Percentiles rank a stretch among this genome's conserved stretches.
These are phyloP conservation scores for Sebastes fasciatus DNA, from an alignment of 2,113 vertebrate species.

Conservation along the genomic window DNA sequence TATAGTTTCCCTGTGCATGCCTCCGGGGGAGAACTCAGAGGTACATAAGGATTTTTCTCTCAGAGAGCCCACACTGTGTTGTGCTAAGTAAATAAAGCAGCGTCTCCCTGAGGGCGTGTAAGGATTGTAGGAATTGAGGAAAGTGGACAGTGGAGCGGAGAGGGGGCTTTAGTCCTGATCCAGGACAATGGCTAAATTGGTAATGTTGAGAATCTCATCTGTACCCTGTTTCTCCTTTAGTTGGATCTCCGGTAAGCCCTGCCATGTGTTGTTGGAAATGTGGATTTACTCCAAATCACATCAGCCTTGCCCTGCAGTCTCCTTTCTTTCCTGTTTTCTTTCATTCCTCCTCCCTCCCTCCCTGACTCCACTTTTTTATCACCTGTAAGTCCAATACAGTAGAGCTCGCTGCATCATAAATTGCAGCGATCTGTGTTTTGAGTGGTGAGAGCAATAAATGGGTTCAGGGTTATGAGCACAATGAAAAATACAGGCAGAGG, in stretches of 20 bases:
- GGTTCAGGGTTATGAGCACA: constrained; percentile 54
- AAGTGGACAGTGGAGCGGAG: constrained; percentile 54
- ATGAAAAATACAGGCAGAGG: constrained; percentile 48
- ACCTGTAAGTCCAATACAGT: constrained; percentile 46
- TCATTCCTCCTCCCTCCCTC: background rate
- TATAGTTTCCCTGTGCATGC: constrained; percentile 14
- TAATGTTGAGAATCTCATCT: constrained; percentile 63
- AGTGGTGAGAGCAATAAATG: constrained; percentile 48
- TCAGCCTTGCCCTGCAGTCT: constrained; percentile 11
- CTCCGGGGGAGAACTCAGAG: constrained; percentile 41
- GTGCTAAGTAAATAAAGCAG: constrained; percentile 75
- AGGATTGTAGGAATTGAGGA: constrained; percentile 62
- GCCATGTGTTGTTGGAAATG: constrained; percentile 38
- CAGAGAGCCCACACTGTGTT: constrained; percentile 46
- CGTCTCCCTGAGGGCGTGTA: constrained; percentile 58
- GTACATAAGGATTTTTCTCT: constrained; percentile 55
- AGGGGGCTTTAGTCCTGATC: constrained; percentile 60
- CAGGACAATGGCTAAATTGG: constrained; percentile 69
- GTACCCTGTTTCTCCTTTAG: constrained; percentile 46
- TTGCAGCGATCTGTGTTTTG: constrained; percentile 15
- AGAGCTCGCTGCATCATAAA: constrained; percentile 26
- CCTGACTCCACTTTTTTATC: constrained; percentile 19
- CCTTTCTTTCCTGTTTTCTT: constrained; percentile 11
- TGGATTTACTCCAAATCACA: constrained; percentile 51
- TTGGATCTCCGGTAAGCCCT: constrained; percentile 33